Conservation (phyloP, 2,113 vertebrate species). For the Nannospalax galili region DNA sequence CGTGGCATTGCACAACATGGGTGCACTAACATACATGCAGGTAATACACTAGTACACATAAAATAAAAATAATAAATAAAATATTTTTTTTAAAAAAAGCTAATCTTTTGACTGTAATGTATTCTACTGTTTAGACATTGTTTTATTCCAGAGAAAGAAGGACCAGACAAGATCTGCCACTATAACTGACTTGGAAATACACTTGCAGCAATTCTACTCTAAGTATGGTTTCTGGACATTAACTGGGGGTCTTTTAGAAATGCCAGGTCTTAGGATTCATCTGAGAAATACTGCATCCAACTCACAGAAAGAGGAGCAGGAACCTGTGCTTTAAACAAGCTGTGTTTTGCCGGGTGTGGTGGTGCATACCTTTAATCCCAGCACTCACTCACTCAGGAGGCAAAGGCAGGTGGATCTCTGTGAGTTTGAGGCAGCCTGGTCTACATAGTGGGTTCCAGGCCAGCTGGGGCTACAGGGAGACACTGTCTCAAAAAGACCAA, state of each 20-base stretch:
- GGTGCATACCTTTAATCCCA: too few species aligned
- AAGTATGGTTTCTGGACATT: neutral
- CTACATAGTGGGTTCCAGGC: too few species aligned
- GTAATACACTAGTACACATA: too few species aligned
- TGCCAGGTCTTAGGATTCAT: neutral
- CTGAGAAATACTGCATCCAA: neutral
- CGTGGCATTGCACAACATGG: too few species aligned
- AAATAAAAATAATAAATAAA: too few species aligned
- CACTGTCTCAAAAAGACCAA: too few species aligned
- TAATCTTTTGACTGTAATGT: neutral
- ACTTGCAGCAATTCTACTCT: neutral
- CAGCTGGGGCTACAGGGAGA: too few species aligned
- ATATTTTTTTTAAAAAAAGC: too few species aligned
- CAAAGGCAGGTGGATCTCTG: too few species aligned
- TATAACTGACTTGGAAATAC: neutral
- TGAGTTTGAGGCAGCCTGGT: too few species aligned
- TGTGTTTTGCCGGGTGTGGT: neutral
- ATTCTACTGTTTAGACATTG: neutral
- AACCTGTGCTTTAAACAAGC: neutral
- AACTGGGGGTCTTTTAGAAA: neutral
- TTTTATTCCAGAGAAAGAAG: neutral
- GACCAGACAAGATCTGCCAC: neutral
- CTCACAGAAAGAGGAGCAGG: neutral
- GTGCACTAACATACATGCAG: too few species aligned
- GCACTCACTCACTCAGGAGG: too few species aligned